phyloP scores from a whole-genome alignment of 1,140 invertebrate genomes.

The Orchesella cincta region DNA sequence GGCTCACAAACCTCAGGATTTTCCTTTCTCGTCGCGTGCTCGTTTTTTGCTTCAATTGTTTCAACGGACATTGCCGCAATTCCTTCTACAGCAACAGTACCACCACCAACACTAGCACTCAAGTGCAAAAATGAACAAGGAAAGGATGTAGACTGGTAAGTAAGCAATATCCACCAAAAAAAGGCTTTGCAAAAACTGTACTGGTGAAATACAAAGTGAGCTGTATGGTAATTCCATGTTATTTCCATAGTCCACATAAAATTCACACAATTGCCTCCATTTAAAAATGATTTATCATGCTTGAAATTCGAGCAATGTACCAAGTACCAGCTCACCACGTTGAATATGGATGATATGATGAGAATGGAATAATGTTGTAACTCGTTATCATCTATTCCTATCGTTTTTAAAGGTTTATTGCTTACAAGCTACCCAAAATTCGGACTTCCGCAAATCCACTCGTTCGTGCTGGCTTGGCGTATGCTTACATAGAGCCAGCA shows the following conservation, averaged over 20 bases:
- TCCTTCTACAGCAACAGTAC: not conserved
- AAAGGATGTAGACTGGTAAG: slow-evolving; percentile 44
- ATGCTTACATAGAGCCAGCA: slow-evolving; percentile 71
- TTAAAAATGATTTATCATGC: not conserved
- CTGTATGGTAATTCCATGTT: too few relatives aligned
- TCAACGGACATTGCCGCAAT: not conserved
- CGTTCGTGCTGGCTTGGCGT: slow-evolving; percentile 68
- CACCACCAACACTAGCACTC: not conserved
- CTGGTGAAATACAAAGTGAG: too few relatives aligned
- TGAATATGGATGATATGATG: too few relatives aligned
- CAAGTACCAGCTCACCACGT: too few relatives aligned
- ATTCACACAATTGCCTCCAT: slow-evolving; percentile 19
- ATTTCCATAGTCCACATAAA: too few relatives aligned
- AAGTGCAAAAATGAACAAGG: slow-evolving; percentile 46
- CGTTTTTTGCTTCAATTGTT: not conserved
- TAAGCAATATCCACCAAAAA: too few relatives aligned
- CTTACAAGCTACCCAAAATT: slow-evolving; percentile 79
- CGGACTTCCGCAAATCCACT: slow-evolving; percentile 60
- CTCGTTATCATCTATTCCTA: too few relatives aligned
- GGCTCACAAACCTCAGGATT: too few relatives aligned
- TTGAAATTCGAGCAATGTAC: too few relatives aligned
- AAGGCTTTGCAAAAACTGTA: too few relatives aligned
- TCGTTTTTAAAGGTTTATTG: slow-evolving; percentile 70
- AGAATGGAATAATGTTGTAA: too few relatives aligned
- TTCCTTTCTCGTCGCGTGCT: slow-evolving; percentile 9